A percentile compares a stretch with the other conserved stretches of the same genome.
Evolutionary conservation across 2,113 vertebrate species (phyloP).

Genomic region (Desmodus rotundus): DNA sequence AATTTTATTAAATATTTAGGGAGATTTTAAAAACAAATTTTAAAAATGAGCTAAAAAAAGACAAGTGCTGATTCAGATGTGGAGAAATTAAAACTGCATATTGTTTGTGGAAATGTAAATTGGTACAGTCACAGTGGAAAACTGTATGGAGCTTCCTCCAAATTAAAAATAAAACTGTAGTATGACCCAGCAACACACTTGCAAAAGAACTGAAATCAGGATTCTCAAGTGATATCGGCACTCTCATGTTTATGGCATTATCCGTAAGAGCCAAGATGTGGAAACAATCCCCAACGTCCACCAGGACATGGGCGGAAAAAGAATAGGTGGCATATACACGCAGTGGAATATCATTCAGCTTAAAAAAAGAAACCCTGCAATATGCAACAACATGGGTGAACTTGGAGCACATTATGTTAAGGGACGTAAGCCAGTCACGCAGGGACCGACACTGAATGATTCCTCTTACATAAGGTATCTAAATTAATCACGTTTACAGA

Average conservation of each 20-base stretch:
- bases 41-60: neutral
- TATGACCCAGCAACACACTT: neutral
- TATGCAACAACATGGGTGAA: neutral
- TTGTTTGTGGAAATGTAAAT: neutral
- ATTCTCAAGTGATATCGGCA: neutral
- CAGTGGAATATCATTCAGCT: neutral
- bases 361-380: neutral
- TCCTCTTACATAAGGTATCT: neutral
- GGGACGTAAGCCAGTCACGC: neutral
- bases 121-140: neutral
- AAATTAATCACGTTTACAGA: neutral
- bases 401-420: neutral
- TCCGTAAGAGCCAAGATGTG: neutral
- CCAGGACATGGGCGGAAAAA: neutral
- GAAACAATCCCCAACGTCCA: neutral
- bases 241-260: neutral
- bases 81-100: neutral
- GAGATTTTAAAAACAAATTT: neutral
- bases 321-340: neutral
- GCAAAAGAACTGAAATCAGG: neutral
- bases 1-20: neutral
- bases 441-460: neutral
- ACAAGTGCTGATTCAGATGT: neutral
- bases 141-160: neutral
- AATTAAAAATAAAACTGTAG: neutral